phyloP scores from a whole-genome alignment of 2,113 vertebrate species.

The Herpetotheres cachinnans region DNA sequence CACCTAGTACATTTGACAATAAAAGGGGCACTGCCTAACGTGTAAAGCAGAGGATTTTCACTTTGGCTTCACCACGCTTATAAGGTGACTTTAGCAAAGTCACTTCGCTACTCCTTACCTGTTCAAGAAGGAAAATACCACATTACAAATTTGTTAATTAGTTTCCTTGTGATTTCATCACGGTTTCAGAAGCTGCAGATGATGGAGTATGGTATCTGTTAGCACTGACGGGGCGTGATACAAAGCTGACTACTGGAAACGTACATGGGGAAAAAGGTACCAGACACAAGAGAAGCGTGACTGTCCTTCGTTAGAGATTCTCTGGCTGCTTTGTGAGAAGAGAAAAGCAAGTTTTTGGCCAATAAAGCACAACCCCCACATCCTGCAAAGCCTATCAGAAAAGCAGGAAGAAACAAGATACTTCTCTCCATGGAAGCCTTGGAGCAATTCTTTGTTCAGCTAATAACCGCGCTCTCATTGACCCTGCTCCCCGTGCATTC shows the following conservation, averaged over 20 bases:
- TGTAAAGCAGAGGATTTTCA: not conserved
- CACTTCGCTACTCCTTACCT: not conserved
- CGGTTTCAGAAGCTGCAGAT: not conserved
- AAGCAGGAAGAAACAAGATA: not conserved
- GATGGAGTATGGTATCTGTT: not conserved
- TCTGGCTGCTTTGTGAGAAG: not conserved
- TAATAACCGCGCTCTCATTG: not conserved
- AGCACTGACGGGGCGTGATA: not conserved
- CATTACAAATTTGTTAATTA: not conserved
- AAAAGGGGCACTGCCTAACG: not conserved
- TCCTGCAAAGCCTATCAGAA: not conserved
- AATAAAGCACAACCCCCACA: not conserved
- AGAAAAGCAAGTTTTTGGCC: not conserved
- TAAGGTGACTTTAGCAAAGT: not conserved
- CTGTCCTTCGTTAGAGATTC: not conserved
- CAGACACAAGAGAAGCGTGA: not conserved
- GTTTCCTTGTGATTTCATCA: not conserved
- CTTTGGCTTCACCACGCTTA: not conserved
- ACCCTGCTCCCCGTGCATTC: not conserved
- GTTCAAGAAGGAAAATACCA: not conserved
- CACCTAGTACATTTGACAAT: not conserved
- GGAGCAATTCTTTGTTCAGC: not conserved
- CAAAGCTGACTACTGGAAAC: not conserved
- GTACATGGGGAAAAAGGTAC: rapidly evolving
- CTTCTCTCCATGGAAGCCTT: not conserved